Base-by-base conservation (phyloP, 2,888 invertebrate genomes). In the Cacoxenus indagator region DNA sequence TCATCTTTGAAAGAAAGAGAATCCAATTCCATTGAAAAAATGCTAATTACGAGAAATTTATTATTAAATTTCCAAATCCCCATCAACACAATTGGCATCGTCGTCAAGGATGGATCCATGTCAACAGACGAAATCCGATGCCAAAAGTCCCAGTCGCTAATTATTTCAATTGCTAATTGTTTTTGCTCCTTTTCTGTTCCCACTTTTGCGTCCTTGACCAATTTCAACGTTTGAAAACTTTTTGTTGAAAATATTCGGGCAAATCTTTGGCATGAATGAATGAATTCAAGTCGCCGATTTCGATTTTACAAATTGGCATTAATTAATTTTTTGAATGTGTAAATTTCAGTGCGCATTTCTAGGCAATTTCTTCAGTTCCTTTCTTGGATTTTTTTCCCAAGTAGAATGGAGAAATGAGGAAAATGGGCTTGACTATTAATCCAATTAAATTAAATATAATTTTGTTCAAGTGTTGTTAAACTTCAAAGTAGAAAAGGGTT, bases 301-400 rank as follows among this genome's bases (percentile, higher is more conserved):
- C 59, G 31, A 59, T 59, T 31, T 59, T 59, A 59, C 59, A 59
- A 59, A 59, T 59, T 59, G 59, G 59, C 31, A 59, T 59, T 59
- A 59, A 59, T 59, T 59, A 59, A 59, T 59, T 59, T 55, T 59
- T 51, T 51, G 48, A 51, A 51, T 51, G 37, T 51, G 48, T 51
- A 51, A 9, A 51, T 11, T n/a, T 43, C n/a, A n/a, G 2, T n/a
- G n/a, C 11, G 45, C 29, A 43, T 54, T 22, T 43, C 26, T 59
- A 19, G 27, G 11, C 27, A 66, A 27, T 57, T 51, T 51, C 11
- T 65, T 65, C n/a, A n/a, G n/a, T 57, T 66, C 45, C 17, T 37
- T 29, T 29, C n/a, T 46, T 65, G 14, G 24, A 26, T 14, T 66
- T 54, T 37, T 66, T 8, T 9, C 5, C 1, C 26, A 31, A 57